Evolutionary conservation across 35 echinoderm and acorn worm genomes (phyloP), one percentile per base, ranked within the genome.

Genomic region (Diadema setosum): DNA sequence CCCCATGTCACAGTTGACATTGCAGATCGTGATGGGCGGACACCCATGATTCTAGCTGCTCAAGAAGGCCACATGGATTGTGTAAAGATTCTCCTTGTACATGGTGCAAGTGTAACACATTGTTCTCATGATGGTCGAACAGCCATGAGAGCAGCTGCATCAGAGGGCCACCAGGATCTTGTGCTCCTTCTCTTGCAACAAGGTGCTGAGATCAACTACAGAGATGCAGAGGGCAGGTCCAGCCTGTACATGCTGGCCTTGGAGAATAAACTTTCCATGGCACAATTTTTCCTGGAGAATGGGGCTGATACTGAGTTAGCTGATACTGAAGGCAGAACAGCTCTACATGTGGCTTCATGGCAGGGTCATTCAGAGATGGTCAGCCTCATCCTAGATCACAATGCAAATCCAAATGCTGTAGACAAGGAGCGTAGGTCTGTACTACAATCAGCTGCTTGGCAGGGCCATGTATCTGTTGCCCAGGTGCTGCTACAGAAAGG

Each of bases 371-470:
- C 85, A 42, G 92, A 94, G 33, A 90, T 94, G 76, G 96, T 99
- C 3, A 74, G 88, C 44, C 46, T 87, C 52, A 84, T 99, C 23
- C 65, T 99, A 6, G 24, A 33, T 26, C 81, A 64, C 43, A 81
- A 90, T 46, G 89, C 93, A 56, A 90, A 95, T 58, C 89, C 88
- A 4, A 93, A 99, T 82, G 87, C 92, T 42, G 73, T 90, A 35
- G 96, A 99, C 83, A 95, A 94, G 24, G 96, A 99, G 43, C 91
- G 83, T 7, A 45, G 96, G 42, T 95, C 96, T 58, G 89, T 90
- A 45, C 84, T 99, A 32, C 96, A 99, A 78, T 99, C 96, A 41
- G 96, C 96, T 11, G 96, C 96, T 18, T 99, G 96, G 96, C 96
- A 99, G 76, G 96, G 96, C 49, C 93, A 99, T 52, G 93, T 92